A percentile compares a stretch with the other conserved stretches of the same genome.
These are phyloP conservation scores for Physella acuta DNA, from an alignment of 1,140 invertebrate genomes.

Conservation along the genomic window DNA sequence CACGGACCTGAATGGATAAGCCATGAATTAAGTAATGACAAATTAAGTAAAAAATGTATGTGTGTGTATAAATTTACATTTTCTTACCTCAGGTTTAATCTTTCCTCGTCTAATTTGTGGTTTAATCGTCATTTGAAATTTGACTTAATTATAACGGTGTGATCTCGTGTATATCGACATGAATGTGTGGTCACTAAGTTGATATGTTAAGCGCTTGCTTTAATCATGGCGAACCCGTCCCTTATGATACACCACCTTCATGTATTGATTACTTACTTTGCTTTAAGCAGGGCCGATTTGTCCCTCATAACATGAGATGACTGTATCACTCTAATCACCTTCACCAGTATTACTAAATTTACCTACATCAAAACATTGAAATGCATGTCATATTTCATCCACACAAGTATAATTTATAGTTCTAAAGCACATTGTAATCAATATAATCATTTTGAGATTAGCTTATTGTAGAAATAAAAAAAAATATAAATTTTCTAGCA, in stretches of 20 bases:
- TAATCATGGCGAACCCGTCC: background rate
- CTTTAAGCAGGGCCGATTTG: background rate
- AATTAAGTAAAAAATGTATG: background rate
- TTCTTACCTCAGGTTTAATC: background rate
- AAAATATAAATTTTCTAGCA: no score
- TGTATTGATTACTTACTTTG: constrained; percentile 15
- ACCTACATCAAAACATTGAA: background rate
- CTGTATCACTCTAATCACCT: constrained; percentile 11
- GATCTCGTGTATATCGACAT: background rate
- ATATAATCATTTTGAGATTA: no score
- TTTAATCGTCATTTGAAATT: no score
- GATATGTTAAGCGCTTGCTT: background rate
- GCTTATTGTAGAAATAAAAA: no score
- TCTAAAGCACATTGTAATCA: no score
- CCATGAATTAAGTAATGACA: background rate
- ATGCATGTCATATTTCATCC: no score
- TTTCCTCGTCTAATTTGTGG: no score
- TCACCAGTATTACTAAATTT: constrained; percentile 1
- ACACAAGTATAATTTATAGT: no score
- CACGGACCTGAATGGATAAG: constrained; percentile 32
- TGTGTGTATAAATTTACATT: background rate
- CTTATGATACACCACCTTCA: background rate
- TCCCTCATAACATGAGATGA: background rate
- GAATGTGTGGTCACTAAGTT: background rate
- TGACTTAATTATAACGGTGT: no score